phyloP scores from a whole-genome alignment of 2,113 vertebrate species.

The Cinclus cinclus region DNA sequence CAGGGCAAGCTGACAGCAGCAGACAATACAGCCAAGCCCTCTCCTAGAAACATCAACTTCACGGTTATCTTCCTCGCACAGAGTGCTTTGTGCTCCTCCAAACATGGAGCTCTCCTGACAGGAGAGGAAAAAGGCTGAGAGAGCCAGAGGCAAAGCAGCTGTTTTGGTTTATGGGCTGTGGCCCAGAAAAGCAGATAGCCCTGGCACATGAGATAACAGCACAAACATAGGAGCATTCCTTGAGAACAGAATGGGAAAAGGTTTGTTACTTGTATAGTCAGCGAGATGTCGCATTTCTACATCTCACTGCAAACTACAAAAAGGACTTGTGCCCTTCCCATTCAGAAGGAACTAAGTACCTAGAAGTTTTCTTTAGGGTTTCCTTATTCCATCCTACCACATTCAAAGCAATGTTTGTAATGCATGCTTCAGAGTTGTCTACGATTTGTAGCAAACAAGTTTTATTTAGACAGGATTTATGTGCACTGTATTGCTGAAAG shows the following conservation, averaged over 20 bases:
- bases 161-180: neutral
- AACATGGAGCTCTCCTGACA: neutral
- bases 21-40: neutral
- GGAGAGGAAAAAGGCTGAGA: neutral
- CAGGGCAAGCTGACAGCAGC: slow-evolving; percentile 4
- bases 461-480: neutral
- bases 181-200: slow-evolving; percentile 11
- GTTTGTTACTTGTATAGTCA: neutral
- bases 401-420: neutral
- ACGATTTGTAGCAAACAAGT: neutral
- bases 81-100: neutral
- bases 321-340: neutral
- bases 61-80: neutral
- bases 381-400: neutral
- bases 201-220: neutral
- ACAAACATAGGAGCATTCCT: neutral
- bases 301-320: neutral
- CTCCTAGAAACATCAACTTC: neutral
- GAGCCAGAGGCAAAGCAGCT: neutral
- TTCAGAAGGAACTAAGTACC: neutral
- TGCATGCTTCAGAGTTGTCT: neutral
- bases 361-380: neutral
- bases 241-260: neutral
- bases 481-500: neutral
- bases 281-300: neutral